phyloP scores from a whole-genome alignment of 1,140 invertebrate species.

The Rhyzopertha dominica region DNA sequence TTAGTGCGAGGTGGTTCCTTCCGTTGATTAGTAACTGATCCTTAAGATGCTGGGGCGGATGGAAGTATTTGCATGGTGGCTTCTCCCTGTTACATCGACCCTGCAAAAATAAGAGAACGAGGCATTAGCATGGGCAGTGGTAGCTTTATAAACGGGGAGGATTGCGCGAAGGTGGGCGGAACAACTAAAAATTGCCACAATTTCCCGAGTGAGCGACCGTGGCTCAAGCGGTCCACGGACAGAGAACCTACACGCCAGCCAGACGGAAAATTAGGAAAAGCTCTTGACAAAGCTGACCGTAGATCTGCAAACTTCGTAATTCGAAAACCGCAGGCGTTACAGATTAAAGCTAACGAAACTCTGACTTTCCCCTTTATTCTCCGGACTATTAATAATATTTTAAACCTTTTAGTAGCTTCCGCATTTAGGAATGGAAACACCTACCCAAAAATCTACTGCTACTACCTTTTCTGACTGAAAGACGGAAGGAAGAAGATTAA shows the following conservation, averaged over 20 bases:
- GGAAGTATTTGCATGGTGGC: conserved; percentile 99
- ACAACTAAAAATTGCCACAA: neutral
- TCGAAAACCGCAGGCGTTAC: too few species aligned
- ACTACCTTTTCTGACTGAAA: too few species aligned
- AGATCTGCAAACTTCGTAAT: too few species aligned
- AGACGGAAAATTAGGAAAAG: conserved; percentile 14
- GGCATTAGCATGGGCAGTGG: conserved; percentile 3
- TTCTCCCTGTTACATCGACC: conserved; percentile 99
- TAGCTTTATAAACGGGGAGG: neutral
- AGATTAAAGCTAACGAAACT: too few species aligned
- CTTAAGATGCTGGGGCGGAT: conserved; percentile 98
- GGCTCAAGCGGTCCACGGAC: neutral
- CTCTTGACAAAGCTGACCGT: too few species aligned
- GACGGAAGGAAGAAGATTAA: too few species aligned
- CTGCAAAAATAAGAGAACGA: conserved; percentile 57
- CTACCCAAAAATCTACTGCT: too few species aligned
- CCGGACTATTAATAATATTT: too few species aligned
- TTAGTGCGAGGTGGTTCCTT: conserved; percentile 96
- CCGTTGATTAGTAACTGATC: conserved; percentile 99
- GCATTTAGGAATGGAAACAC: too few species aligned
- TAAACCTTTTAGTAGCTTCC: too few species aligned
- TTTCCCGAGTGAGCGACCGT: neutral
- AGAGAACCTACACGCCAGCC: too few species aligned
- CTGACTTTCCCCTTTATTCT: too few species aligned
- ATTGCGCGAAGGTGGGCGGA: neutral